Conservation (phyloP, 2,888 invertebrate species). For the Macaria liturata region DNA sequence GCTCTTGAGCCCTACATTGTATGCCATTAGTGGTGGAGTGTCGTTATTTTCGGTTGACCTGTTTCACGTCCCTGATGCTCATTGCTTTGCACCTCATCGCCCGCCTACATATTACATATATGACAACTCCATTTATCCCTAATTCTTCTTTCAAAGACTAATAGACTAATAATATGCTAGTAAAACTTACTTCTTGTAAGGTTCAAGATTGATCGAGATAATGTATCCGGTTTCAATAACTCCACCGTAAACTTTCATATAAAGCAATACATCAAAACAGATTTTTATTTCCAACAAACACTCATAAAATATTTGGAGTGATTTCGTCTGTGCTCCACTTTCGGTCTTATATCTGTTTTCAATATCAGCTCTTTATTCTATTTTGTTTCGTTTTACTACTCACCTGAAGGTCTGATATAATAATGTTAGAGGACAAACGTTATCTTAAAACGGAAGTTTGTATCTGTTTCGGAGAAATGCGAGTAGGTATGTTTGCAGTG, state of each 20-base stretch:
- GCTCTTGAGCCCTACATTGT: background rate
- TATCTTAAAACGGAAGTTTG: too few species aligned
- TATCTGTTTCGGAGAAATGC: too few species aligned
- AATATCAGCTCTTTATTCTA: constrained; percentile 2
- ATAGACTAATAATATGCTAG: too few species aligned
- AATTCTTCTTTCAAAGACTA: too few species aligned
- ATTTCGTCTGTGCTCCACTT: background rate
- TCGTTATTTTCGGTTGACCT: constrained; percentile 47
- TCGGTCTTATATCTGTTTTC: constrained; percentile 1
- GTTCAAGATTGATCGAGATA: too few species aligned
- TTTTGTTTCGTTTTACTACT: background rate
- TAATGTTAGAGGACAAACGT: background rate
- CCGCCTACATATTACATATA: too few species aligned
- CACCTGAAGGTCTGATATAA: background rate
- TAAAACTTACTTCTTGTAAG: too few species aligned
- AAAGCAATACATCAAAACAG: background rate
- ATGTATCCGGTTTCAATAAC: too few species aligned
- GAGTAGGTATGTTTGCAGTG: too few species aligned
- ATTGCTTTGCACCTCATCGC: constrained; percentile 12
- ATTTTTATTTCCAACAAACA: background rate
- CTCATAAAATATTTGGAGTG: background rate
- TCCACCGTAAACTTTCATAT: too few species aligned
- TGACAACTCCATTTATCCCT: too few species aligned
- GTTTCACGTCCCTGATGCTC: constrained; percentile 37
- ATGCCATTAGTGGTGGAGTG: constrained; percentile 14